phyloP scores from a whole-genome alignment of 2,797 vertebrate genomes.

The Denticeps clupeoides region DNA sequence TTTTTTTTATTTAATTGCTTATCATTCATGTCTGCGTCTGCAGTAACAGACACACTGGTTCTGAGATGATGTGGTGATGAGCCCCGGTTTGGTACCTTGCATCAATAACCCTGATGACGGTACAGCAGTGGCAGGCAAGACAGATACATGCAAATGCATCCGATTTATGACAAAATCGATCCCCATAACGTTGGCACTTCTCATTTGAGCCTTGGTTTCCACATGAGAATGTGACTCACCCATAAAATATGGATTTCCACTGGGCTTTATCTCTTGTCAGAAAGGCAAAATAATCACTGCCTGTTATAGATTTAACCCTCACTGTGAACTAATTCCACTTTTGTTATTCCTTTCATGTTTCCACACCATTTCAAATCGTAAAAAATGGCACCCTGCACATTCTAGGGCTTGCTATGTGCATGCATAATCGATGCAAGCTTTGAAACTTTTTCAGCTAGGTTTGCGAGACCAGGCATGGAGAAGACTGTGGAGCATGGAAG shows the following conservation, averaged over 20 bases:
- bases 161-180: conserved; percentile 1
- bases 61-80: no score
- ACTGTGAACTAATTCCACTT: conserved; percentile 16
- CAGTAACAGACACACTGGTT: no score
- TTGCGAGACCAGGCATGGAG: conserved; percentile 31
- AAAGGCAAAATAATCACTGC: conserved; percentile 31
- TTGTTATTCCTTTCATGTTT: conserved; percentile 37
- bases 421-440: conserved; percentile 46
- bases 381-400: conserved; percentile 25
- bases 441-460: conserved; percentile 27
- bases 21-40: no score
- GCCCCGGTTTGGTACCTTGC: background rate
- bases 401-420: conserved; percentile 20
- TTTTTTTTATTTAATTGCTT: no score
- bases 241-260: conserved; percentile 23
- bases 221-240: conserved; percentile 9
- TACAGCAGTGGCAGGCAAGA: no score
- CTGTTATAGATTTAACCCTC: conserved; percentile 35
- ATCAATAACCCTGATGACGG: no score
- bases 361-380: conserved; percentile 22
- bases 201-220: conserved; percentile 24
- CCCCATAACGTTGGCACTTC: conserved; percentile 1
- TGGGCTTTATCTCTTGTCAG: conserved; percentile 26
- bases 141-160: background rate
- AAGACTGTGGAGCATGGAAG: no score